phyloP scores from a whole-genome alignment of 2,888 invertebrate species.

The Halictus ligatus region DNA sequence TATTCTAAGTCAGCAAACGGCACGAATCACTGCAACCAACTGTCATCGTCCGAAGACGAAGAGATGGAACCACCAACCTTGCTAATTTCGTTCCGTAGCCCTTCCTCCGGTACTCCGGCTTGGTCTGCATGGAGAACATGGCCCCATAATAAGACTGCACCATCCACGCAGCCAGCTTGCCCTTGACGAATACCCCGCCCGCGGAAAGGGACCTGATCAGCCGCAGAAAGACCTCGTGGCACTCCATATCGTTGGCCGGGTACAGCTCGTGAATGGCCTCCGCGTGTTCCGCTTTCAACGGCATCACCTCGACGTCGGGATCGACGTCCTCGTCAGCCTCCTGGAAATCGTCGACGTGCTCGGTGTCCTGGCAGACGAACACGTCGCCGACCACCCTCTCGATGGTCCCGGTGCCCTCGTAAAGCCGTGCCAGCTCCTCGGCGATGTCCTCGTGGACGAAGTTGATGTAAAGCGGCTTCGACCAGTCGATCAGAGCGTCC shows the following conservation, averaged over 20 bases:
- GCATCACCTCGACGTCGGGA: conserved; percentile 83
- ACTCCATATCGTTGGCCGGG: conserved; percentile 95
- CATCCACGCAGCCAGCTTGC: conserved; percentile 95
- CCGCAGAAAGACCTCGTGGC: conserved; percentile 92
- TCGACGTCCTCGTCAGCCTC: conserved; percentile 74
- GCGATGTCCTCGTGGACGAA: conserved; percentile 93
- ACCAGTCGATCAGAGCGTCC: conserved; percentile 92
- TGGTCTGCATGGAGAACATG: conserved; percentile 96
- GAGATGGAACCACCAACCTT: conserved; percentile 70
- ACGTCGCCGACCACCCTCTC: conserved; percentile 93
- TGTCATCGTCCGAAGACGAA: not conserved
- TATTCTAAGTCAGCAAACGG: not conserved
- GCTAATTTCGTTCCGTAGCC: conserved; percentile 85
- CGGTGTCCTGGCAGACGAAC: conserved; percentile 89
- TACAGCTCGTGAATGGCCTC: conserved; percentile 93
- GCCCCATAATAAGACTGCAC: conserved; percentile 96
- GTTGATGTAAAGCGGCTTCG: conserved; percentile 93
- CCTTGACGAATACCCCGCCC: conserved; percentile 91
- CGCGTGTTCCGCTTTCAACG: conserved; percentile 91
- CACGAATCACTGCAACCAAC: not conserved
- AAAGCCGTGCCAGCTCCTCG: conserved; percentile 91
- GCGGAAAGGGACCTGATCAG: conserved; percentile 92
- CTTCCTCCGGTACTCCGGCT: conserved; percentile 90
- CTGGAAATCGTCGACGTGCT: conserved; percentile 68
- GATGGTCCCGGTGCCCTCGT: conserved; percentile 87